A percentile compares a stretch with the other conserved stretches of the same genome.
Evolutionary conservation across 2,888 invertebrate genomes (phyloP).

Genomic region (Mythimna lalbum): DNA sequence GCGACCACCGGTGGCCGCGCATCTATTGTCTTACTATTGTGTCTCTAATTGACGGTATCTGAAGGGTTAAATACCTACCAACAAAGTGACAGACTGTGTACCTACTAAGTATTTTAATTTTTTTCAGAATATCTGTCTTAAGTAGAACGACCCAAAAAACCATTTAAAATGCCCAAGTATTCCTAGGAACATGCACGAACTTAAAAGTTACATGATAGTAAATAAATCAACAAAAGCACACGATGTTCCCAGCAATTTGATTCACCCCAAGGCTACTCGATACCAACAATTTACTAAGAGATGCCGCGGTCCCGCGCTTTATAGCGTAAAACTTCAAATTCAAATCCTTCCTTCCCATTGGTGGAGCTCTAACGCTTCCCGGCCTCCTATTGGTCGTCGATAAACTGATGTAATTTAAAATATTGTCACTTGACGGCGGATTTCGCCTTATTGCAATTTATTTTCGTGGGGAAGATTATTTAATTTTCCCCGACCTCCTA

Average conservation of each 20-base stretch:
- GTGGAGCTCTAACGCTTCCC: slow-evolving; percentile 67
- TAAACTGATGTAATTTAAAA: slow-evolving; percentile 88
- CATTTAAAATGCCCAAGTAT: neutral
- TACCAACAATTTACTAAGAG: slow-evolving; percentile 69
- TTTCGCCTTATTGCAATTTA: slow-evolving; percentile 88
- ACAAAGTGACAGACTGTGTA: neutral
- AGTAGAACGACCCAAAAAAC: neutral
- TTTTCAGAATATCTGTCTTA: no score
- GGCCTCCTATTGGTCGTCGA: slow-evolving; percentile 80
- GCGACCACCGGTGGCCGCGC: no score
- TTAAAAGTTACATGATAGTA: slow-evolving; percentile 17
- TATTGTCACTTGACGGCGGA: slow-evolving; percentile 85
- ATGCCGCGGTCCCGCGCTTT: slow-evolving; percentile 71
- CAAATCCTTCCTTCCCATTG: slow-evolving; percentile 78
- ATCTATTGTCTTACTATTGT: no score
- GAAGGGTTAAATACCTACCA: no score
- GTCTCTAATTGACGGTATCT: no score
- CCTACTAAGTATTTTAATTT: no score
- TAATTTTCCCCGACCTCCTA: slow-evolving; percentile 81
- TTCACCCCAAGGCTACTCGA: slow-evolving; percentile 72
- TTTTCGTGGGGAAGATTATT: slow-evolving; percentile 85
- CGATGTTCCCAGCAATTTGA: slow-evolving; percentile 55
- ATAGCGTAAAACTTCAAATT: slow-evolving; percentile 80
- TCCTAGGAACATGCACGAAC: neutral
- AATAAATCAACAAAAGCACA: slow-evolving; percentile 45